phyloP scores from a whole-genome alignment of 1,140 invertebrate genomes.

The Procambarus clarkii region DNA sequence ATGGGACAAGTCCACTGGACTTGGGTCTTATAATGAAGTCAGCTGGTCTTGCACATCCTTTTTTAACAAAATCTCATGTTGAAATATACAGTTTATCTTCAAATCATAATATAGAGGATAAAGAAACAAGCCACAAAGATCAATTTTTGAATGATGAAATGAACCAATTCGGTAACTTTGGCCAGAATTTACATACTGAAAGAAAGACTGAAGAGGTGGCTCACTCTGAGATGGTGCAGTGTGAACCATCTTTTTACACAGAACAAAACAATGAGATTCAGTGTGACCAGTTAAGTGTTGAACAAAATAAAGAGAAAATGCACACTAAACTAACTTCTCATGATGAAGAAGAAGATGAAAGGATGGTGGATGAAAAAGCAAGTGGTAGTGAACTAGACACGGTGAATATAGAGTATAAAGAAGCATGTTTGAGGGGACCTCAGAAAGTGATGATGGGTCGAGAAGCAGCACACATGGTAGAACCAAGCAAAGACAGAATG shows the following conservation, averaged over 20 bases:
- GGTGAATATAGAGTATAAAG: too few species aligned
- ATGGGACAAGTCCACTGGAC: slow-evolving; percentile 44
- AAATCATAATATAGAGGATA: not conserved
- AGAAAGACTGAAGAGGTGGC: not conserved
- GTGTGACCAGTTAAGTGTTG: not conserved
- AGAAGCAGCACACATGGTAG: too few species aligned
- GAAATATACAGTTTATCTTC: not conserved
- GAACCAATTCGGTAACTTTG: not conserved
- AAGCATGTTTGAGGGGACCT: too few species aligned
- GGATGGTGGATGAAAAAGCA: too few species aligned
- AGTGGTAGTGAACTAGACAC: too few species aligned
- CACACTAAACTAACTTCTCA: too few species aligned
- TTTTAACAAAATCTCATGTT: not conserved
- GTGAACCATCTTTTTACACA: not conserved
- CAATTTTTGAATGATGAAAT: not conserved
- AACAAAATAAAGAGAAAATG: not conserved
- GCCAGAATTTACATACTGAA: not conserved
- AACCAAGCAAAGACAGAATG: too few species aligned
- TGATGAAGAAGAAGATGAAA: too few species aligned
- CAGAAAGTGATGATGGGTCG: too few species aligned
- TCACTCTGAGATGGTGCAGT: not conserved
- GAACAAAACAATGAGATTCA: not conserved
- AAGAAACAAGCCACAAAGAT: not conserved
- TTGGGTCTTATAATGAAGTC: slow-evolving; percentile 12
- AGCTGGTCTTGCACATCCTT: slow-evolving; percentile 27